phyloP scores from a whole-genome alignment of 2,797 vertebrate genomes.

The Phyllotis vaccarum region DNA sequence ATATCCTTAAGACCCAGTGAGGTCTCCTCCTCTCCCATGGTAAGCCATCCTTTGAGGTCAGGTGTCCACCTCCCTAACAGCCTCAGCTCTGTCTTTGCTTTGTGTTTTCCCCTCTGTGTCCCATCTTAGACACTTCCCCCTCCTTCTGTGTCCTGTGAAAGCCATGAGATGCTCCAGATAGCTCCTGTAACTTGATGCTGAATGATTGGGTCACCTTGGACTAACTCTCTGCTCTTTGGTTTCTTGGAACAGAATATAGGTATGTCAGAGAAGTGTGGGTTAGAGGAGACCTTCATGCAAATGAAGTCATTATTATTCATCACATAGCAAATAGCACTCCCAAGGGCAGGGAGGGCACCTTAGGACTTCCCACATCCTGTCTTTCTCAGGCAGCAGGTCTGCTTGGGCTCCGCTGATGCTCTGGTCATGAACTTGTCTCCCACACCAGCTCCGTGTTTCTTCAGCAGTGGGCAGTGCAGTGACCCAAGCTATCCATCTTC shows the following conservation, averaged over 20 bases:
- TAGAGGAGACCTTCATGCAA: not conserved
- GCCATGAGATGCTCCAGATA: not conserved
- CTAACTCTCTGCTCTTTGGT: not conserved
- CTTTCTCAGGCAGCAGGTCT: not conserved
- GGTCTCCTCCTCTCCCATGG: too few relatives aligned
- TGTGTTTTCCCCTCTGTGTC: not conserved
- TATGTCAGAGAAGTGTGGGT: not conserved
- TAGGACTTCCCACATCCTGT: not conserved
- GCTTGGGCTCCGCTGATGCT: not conserved
- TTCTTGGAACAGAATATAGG: not conserved
- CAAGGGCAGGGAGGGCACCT: not conserved
- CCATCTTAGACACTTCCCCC: not conserved
- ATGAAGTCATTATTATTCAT: not conserved
- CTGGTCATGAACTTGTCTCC: not conserved
- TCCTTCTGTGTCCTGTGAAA: not conserved
- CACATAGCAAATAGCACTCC: accelerated
- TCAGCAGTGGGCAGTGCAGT: accelerated
- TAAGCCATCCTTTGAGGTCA: not conserved
- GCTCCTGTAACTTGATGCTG: not conserved
- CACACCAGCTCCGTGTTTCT: not conserved
- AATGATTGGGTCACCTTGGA: not conserved
- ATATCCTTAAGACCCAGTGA: not conserved
- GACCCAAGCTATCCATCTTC: not conserved
- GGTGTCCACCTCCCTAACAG: too few relatives aligned
- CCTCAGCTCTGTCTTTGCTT: not conserved